A percentile compares a stretch with the other conserved stretches of the same genome.
phyloP scores from a whole-genome alignment of 2,888 invertebrate genomes.

The Neoitamus cyanurus region DNA sequence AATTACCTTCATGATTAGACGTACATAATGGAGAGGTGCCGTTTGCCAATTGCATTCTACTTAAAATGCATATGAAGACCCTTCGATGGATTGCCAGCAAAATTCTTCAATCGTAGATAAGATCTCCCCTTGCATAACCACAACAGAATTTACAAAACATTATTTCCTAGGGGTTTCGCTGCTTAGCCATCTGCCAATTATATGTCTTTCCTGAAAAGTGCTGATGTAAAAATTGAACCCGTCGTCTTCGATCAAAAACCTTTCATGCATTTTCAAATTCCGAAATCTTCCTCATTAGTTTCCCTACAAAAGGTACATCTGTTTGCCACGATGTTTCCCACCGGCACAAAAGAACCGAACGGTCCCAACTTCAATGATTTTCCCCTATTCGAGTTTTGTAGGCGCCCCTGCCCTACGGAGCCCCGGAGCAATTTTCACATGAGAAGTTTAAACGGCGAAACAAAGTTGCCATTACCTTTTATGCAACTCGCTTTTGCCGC shows the following conservation, averaged over 20 bases:
- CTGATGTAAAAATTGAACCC: background rate
- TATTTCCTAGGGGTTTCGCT: background rate
- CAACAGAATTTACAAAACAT: background rate
- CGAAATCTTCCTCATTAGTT: slow-evolving; percentile 1
- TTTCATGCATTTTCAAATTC: background rate
- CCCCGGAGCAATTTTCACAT: background rate
- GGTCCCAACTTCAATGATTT: background rate
- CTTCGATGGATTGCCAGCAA: background rate
- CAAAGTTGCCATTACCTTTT: slow-evolving; percentile 1
- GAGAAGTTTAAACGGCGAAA: background rate
- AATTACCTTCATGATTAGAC: background rate
- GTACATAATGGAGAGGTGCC: background rate
- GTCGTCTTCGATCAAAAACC: background rate
- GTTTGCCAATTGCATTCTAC: background rate
- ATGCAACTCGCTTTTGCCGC: background rate
- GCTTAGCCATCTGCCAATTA: background rate
- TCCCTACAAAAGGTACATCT: background rate
- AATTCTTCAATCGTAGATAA: background rate
- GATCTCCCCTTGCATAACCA: background rate
- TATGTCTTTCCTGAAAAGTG: background rate
- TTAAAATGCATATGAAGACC: background rate
- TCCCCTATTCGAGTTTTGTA: background rate
- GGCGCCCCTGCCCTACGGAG: background rate
- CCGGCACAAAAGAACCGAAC: background rate
- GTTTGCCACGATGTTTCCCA: background rate